Evolutionary conservation across 2,113 vertebrate species (phyloP), one percentile per base, ranked within the genome.

Genomic region (Myanophis thanlyinensis): DNA sequence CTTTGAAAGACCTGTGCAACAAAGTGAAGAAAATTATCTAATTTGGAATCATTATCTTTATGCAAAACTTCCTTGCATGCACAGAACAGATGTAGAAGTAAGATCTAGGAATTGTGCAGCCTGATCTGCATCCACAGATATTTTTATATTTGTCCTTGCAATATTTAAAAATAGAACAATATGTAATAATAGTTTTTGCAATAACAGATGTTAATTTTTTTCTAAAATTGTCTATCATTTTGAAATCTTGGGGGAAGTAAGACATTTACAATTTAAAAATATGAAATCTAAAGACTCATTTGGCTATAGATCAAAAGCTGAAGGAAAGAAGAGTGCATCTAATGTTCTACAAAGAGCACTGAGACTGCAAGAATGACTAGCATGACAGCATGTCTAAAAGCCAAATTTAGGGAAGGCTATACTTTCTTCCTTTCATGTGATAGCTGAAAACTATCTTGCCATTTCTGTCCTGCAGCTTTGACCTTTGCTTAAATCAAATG

Each of bases 341-440:
- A 44, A 35, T 92, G 48, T 53, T 49, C 52, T 59, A 87, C 51
- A 90, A 27, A 25, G 52, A 90, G 10, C 2, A 46, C 8, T 56
- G 80, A 84, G 15, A 0, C 12, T 91, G 92, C 84, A 67, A 18
- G n/a, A 23, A 3, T 18, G 53, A 89, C 49, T 40, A 86, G 13
- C 47, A 85, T 56, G 15, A 85, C 0, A 0, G 73, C 62, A 87
- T 0, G 0, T 91, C 40, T 73, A 46, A 11, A 53, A 92, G 51
- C n/a, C 59, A 5, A 0, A 40, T 93, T 89, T 91, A 90, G 91
- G 46, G 0, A n/a, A 93, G 89, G 54, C 62, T 54, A 89, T 0
- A 89, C 91, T 87, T 91, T 95, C 90, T 30, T 15, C 3, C 67
- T 8, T 25, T 93, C 88, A 48, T 0, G 22, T 91, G 93, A 93